Evolutionary conservation across 2,113 vertebrate genomes (phyloP).

Genomic region (Plecturocebus donacophilus): DNA sequence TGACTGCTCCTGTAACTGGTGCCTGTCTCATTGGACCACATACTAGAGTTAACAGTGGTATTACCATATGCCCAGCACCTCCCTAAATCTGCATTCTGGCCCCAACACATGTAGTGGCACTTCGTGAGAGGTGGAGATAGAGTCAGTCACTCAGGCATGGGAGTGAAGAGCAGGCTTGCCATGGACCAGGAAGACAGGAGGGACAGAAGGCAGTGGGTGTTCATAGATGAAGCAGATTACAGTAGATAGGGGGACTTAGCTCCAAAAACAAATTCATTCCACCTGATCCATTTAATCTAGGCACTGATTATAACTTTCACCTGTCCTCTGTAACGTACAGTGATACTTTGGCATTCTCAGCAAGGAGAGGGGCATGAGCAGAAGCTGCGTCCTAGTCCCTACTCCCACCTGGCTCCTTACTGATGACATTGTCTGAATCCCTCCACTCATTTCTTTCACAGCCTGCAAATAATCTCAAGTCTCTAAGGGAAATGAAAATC

Average conservation of each 20-base stretch:
- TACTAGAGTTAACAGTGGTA: background rate
- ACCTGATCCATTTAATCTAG: background rate
- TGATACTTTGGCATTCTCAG: background rate
- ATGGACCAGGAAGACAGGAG: background rate
- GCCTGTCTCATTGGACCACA: background rate
- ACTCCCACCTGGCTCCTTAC: background rate
- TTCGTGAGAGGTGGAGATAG: background rate
- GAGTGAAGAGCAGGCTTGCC: background rate
- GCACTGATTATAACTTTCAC: background rate
- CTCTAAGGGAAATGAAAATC: background rate
- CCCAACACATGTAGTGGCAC: background rate
- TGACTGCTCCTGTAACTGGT: background rate
- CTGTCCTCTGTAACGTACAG: background rate
- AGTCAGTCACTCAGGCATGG: background rate
- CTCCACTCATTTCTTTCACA: background rate
- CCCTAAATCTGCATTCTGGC: background rate
- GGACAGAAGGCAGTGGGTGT: background rate
- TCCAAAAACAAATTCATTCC: background rate
- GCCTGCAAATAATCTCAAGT: background rate
- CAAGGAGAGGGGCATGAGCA: background rate
- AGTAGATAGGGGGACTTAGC: background rate
- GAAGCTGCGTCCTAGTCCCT: background rate
- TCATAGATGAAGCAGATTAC: background rate
- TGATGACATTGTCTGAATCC: background rate
- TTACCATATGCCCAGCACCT: background rate